Base-by-base conservation (phyloP, 2,888 invertebrate species). In the Xylophagus ater region DNA sequence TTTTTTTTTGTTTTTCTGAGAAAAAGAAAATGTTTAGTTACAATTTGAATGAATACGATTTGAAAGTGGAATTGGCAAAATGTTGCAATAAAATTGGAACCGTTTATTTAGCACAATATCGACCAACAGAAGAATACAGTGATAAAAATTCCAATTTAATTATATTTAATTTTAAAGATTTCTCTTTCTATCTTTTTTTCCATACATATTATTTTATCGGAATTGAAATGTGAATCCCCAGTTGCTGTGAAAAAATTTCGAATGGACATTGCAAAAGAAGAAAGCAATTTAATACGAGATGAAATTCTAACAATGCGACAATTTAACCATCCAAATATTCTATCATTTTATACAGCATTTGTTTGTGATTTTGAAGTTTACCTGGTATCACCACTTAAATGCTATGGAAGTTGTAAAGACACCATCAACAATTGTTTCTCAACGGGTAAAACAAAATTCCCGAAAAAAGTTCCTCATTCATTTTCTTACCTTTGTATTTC, bases 391-490 rank as follows among this genome's bases (percentile, higher is more conserved):
- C 89, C 89, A 0, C 68, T 87, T 8, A 84, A 88, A 82, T 80
- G 77, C 18, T 85, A 79, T 56, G 85, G 89, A 3, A 89, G 89
- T 1, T 85, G 87, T 54, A 71, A 78, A 43, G 83, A 87, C 57
- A 72, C 89, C 47, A 69, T 90, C 6, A 71, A 74, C 52, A 76
- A 76, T 48, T 81, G 83, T 65, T 92, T 86, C 59, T 71, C 42
- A 13, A 53, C 58, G 15, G 60, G 60, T 58, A 45, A 45, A 15
- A 4, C 7, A 2, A 4, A 10, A 9, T 15, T 4, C 21, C n/a
- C n/a, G n/a, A n/a, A n/a, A n/a, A n/a, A n/a, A n/a, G n/a, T n/a
- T n/a, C n/a, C n/a, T n/a, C n/a, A n/a, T n/a, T n/a, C n/a, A n/a
- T n/a, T n/a, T n/a, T n/a, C 19, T 4, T 31, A 21, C 28, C 14